Evolutionary conservation across 2,797 vertebrate species (phyloP), one percentile per base, ranked within the genome.

Genomic region (Scyliorhinus canicula): DNA sequence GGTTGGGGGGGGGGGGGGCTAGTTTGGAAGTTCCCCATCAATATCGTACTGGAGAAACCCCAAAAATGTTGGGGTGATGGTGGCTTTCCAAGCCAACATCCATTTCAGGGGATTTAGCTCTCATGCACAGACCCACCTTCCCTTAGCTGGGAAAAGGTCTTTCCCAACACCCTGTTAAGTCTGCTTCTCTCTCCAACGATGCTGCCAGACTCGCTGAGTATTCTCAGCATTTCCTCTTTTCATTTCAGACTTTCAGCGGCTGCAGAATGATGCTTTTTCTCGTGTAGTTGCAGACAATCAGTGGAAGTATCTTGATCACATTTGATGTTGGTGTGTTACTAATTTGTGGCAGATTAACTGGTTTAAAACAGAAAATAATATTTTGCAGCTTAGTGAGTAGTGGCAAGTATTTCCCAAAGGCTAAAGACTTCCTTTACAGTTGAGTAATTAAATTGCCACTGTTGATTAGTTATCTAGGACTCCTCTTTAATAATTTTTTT

Each of bases 341-440:
- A 44, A 93, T 93, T 44, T 93, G 63, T 93, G 91, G 24, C 91
- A 93, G 14, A 60, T 93, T 93, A 93, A 69, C 40, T 47, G 9
- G 63, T 69, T 47, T 93, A 69, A 93, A 67, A 8, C 40, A 67
- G 40, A 69, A 67, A 69, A 9, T 67, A 67, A 93, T 67, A 44
- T 28, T 93, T 93, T 93, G 12, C 44, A 31, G 24, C 12, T 50
- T 69, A 67, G 63, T 93, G 40, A 47, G 63, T 69, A 40, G 91
- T 93, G 21, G 63, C 60, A 65, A 93, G 40, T 65, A 44, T 28
- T 69, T 69, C 44, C 63, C 63, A 44, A 69, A 93, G 44, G 60
- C 57, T 57, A 44, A 63, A 44, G 14, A 47, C 91, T 67, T 69
- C 44, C 40, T 47, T 31, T 6, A 14, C 91, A 69, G 60, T 67